phyloP scores from a whole-genome alignment of 2,888 invertebrate genomes.

The Caenorhabditis doughertyi region DNA sequence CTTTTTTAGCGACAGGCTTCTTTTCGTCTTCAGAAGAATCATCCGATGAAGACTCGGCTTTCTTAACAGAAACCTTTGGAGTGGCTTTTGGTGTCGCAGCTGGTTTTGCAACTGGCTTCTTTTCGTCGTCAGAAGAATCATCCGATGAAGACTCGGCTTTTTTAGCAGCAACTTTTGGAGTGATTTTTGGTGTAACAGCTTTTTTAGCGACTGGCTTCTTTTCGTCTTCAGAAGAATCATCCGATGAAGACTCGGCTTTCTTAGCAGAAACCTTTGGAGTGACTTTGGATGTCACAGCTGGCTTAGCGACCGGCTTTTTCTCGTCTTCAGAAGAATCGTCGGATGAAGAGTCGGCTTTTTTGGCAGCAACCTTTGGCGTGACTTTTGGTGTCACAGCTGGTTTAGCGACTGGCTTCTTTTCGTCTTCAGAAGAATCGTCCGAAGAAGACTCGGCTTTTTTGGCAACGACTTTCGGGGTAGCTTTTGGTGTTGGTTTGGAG shows the following conservation, averaged over 20 bases:
- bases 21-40: constrained; percentile 58
- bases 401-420: constrained; percentile 53
- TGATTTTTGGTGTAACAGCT: constrained; percentile 18
- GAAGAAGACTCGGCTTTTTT: constrained; percentile 51
- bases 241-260: constrained; percentile 54
- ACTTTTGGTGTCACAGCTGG: constrained; percentile 45
- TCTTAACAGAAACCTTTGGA: constrained; percentile 50
- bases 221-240: constrained; percentile 57
- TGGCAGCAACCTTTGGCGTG: constrained; percentile 47
- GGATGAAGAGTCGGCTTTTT: constrained; percentile 63
- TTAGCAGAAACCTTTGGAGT: constrained; percentile 9
- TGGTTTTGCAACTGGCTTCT: constrained; percentile 50
- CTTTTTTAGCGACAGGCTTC: constrained; percentile 33
- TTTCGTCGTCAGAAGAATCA: constrained; percentile 61
- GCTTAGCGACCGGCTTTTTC: constrained; percentile 54
- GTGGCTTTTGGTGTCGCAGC: constrained; percentile 39
- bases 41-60: constrained; percentile 58
- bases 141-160: constrained; percentile 55
- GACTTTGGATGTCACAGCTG: constrained; percentile 19
- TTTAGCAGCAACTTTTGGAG: constrained; percentile 27
- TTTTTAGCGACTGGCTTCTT: constrained; percentile 49
- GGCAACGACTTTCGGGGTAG: constrained; percentile 40
- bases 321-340: constrained; percentile 66
- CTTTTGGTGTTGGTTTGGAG: constrained; percentile 41
- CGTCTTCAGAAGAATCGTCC: constrained; percentile 35